Percentiles rank a stretch among this genome's conserved stretches.
These are phyloP conservation scores for Lanistes nyassanus DNA, from an alignment of 1,140 invertebrate species.

Conservation along the genomic window DNA sequence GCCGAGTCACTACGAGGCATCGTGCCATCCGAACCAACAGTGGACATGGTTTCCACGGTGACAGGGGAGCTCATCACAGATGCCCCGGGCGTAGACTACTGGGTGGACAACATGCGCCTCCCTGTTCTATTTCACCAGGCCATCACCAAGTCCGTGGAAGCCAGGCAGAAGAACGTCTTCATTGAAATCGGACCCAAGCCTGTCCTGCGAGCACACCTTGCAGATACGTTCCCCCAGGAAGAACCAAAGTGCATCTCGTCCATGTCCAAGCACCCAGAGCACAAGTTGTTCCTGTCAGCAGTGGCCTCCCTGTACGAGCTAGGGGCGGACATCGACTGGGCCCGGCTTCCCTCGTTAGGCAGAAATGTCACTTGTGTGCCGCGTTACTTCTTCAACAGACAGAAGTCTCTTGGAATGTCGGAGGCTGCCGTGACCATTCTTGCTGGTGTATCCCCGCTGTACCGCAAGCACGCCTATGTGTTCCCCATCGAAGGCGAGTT, in stretches of 20 bases:
- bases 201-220: conserved; percentile 36
- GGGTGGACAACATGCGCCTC: conserved; percentile 42
- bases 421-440: conserved; percentile 13
- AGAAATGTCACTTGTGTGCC: conserved; percentile 18
- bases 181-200: conserved; percentile 52
- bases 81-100: conserved; percentile 29
- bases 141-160: conserved; percentile 22
- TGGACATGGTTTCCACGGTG: conserved; percentile 43
- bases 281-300: conserved; percentile 20
- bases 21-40: conserved; percentile 7
- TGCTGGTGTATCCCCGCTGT: conserved; percentile 14
- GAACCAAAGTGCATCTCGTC: conserved; percentile 34
- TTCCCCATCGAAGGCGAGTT: conserved; percentile 15
- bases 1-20: conserved; percentile 24
- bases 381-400: conserved; percentile 25
- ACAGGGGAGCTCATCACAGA: conserved; percentile 29
- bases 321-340: conserved; percentile 31
- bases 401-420: conserved; percentile 16
- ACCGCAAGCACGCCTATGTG: conserved; percentile 25
- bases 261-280: conserved; percentile 37
- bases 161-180: conserved; percentile 37
- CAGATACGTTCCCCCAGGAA: conserved; percentile 31
- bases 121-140: conserved; percentile 39
- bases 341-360: conserved; percentile 10
- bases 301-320: conserved; percentile 18